Evolutionary conservation across 1,140 invertebrate species (phyloP).

Genomic region (Campoletis sonorensis): DNA sequence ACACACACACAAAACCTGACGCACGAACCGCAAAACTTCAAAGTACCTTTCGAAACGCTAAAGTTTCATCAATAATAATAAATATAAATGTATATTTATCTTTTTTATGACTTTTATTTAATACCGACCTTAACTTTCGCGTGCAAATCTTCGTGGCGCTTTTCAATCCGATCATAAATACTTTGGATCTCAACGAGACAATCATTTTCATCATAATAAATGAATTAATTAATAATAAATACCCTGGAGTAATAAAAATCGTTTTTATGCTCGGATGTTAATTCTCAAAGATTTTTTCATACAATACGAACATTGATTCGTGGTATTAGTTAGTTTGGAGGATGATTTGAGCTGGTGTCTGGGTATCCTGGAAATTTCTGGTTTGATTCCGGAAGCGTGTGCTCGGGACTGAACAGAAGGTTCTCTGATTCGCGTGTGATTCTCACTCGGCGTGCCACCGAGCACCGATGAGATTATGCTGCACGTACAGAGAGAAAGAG

Average conservation of each 20-base stretch:
- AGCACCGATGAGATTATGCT: not conserved
- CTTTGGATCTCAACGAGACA: not conserved
- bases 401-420: not conserved
- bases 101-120: not conserved
- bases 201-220: too few relatives aligned
- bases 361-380: not conserved
- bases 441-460: slow-evolving; percentile 13
- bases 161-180: not conserved
- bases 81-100: slow-evolving; percentile 3
- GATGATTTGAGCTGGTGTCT: not conserved
- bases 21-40: not conserved
- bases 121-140: not conserved
- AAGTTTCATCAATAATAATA: not conserved
- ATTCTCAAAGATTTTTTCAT: too few relatives aligned
- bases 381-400: slow-evolving; percentile 33
- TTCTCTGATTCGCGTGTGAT: slow-evolving; percentile 36
- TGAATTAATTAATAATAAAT: too few relatives aligned
- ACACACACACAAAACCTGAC: too few relatives aligned
- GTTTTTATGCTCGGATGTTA: too few relatives aligned
- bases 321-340: slow-evolving; percentile 2
- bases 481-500: not conserved
- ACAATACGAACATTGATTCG: not conserved
- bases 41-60: not conserved
- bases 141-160: not conserved
- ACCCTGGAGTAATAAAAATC: too few relatives aligned